Conservation (phyloP, 2,113 vertebrate species). For the Microcebus griseorufus region DNA sequence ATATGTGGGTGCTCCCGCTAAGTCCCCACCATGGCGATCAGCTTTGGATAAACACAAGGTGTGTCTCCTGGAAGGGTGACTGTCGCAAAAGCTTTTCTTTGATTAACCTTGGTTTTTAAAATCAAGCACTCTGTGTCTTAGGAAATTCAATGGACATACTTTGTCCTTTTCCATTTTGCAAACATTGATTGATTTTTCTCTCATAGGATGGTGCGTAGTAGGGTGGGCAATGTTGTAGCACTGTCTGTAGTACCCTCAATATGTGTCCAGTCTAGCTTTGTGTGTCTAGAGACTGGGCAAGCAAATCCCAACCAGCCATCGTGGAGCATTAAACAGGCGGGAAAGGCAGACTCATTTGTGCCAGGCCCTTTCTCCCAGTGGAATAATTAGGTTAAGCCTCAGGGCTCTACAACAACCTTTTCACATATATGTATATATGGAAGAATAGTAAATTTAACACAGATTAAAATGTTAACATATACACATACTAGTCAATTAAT, state of each 20-base stretch:
- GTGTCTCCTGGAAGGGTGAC: constrained; percentile 65
- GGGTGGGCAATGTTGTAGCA: neutral
- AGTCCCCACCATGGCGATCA: neutral
- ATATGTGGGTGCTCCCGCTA: constrained; percentile 12
- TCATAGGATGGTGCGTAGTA: constrained; percentile 7
- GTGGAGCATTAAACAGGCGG: neutral
- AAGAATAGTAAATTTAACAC: constrained; percentile 34
- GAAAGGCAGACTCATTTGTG: neutral
- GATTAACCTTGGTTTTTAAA: constrained; percentile 75
- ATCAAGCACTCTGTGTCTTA: constrained; percentile 47
- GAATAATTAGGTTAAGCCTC: neutral
- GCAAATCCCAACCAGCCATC: neutral
- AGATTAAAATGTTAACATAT: constrained; percentile 63
- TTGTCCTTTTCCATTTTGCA: constrained; percentile 74
- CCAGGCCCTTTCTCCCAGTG: neutral
- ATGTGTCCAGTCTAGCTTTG: neutral
- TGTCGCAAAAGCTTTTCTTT: constrained; percentile 52
- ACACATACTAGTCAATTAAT: constrained; percentile 47
- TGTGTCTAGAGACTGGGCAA: neutral
- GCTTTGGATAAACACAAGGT: constrained; percentile 12
- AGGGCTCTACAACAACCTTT: neutral
- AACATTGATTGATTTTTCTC: constrained; percentile 70
- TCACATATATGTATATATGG: neutral
- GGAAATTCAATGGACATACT: constrained; percentile 39
- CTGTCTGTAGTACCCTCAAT: neutral